Evolutionary conservation across 2,888 invertebrate species (phyloP).

Genomic region (Scrobipalpa atriplicella): DNA sequence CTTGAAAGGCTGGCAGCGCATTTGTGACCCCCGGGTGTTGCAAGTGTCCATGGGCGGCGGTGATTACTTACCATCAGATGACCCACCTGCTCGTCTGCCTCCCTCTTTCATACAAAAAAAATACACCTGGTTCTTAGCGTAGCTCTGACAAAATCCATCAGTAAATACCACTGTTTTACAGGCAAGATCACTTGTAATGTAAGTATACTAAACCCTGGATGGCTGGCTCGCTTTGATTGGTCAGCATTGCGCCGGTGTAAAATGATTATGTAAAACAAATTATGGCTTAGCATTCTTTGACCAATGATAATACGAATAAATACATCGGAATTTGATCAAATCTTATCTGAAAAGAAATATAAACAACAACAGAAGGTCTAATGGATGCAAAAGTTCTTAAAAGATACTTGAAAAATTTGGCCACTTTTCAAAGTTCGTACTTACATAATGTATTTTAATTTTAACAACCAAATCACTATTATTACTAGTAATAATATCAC

Average conservation of each 20-base stretch:
- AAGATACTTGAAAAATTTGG: no score
- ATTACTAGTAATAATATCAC: slow-evolving; percentile 10
- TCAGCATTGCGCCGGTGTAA: slow-evolving; percentile 2
- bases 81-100: no score
- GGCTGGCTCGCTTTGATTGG: neutral
- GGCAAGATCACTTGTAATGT: slow-evolving; percentile 4
- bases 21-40: no score
- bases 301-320: slow-evolving; percentile 9
- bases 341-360: neutral
- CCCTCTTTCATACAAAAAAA: no score
- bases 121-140: no score
- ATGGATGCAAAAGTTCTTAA: neutral
- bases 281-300: slow-evolving; percentile 10
- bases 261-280: slow-evolving; percentile 20
- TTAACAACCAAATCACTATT: slow-evolving; percentile 7
- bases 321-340: neutral
- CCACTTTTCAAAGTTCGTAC: neutral
- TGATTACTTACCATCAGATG: no score
- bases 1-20: no score
- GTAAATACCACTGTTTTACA: slow-evolving; percentile 17
- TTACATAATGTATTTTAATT: neutral
- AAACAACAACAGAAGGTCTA: neutral
- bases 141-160: neutral
- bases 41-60: no score
- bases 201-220: slow-evolving; percentile 2